These are phyloP conservation scores for Lichenostomus cassidix DNA, from an alignment of 2,113 vertebrate genomes.

Conservation along the genomic window DNA sequence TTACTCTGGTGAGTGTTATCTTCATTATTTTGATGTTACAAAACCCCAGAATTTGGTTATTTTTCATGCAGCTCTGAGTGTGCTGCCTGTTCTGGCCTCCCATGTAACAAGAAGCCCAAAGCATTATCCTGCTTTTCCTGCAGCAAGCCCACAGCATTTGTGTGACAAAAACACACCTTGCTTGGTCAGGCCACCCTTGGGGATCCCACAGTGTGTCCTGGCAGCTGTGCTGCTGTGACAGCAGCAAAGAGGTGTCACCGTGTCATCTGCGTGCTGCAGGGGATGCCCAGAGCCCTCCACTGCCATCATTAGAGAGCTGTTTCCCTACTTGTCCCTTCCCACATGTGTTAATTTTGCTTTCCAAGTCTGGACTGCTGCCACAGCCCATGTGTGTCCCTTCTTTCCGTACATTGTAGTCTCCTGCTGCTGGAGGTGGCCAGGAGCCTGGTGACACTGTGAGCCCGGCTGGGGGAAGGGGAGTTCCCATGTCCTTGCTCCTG, in stretches of 20 bases:
- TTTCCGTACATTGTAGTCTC: fast-evolving
- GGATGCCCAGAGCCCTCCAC: neutral
- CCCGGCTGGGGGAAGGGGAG: neutral
- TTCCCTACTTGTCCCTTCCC: neutral
- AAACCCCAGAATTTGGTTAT: fast-evolving
- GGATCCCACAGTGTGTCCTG: neutral
- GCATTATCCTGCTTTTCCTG: neutral
- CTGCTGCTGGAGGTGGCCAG: neutral
- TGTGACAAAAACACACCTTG: neutral
- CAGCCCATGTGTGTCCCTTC: neutral
- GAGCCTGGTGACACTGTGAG: neutral
- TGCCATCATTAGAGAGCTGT: fast-evolving
- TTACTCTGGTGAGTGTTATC: neutral
- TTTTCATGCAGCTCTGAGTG: neutral
- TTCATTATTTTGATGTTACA: neutral
- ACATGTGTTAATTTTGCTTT: neutral
- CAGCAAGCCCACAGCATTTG: fast-evolving
- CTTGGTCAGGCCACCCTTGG: neutral
- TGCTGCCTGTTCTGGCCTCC: neutral
- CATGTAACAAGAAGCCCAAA: neutral
- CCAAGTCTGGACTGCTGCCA: neutral
- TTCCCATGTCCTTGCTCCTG: fast-evolving
- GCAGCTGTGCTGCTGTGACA: neutral
- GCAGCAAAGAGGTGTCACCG: neutral
- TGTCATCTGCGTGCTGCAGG: neutral